phyloP scores from a whole-genome alignment of 2,888 invertebrate species.

The Trissonchulus sp. region DNA sequence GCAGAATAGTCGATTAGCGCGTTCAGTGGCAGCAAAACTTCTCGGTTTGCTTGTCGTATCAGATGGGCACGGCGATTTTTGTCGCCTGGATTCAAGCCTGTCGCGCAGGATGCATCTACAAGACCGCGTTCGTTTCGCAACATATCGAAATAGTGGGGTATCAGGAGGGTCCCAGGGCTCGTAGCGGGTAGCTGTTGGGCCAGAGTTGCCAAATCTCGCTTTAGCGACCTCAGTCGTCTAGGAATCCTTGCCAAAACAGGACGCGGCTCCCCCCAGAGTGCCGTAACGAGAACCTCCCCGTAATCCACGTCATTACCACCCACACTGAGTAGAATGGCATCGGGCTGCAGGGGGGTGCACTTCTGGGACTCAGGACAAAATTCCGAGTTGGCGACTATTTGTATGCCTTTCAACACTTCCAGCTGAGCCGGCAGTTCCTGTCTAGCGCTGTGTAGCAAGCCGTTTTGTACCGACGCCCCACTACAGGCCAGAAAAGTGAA shows the following conservation, averaged over 20 bases:
- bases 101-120: constrained; percentile 41
- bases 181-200: neutral
- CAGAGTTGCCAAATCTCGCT: constrained; percentile 31
- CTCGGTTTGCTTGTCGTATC: constrained; percentile 40
- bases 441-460: constrained; percentile 33
- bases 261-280: constrained; percentile 36
- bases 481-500: constrained; percentile 45
- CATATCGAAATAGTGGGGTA: constrained; percentile 44
- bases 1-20: constrained; percentile 37
- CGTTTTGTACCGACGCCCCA: constrained; percentile 42
- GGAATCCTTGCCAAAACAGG: neutral
- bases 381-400: neutral
- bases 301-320: constrained; percentile 49
- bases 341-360: constrained; percentile 33
- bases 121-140: constrained; percentile 42
- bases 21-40: constrained; percentile 40
- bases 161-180: constrained; percentile 33
- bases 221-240: constrained; percentile 18
- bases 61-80: too few species aligned
- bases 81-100: constrained; percentile 27
- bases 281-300: constrained; percentile 39
- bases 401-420: neutral
- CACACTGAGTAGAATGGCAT: constrained; percentile 41
- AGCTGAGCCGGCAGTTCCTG: neutral
- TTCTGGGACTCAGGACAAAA: neutral